Conservation (phyloP, 2,797 vertebrate species). For the Falco concolor region DNA sequence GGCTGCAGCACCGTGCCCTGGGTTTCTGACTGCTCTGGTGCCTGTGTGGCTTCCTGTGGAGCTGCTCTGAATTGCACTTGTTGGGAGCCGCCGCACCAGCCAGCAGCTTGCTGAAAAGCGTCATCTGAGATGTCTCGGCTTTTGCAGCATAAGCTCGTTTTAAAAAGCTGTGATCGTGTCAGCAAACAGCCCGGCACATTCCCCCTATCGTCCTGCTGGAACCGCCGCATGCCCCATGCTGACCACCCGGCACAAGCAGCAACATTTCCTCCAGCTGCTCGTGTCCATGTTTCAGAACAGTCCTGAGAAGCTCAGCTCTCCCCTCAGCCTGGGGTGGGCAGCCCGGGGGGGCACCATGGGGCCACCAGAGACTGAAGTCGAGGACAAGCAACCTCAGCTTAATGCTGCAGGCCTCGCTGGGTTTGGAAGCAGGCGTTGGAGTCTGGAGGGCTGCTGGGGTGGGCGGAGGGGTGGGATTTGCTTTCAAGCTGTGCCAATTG, state of each 20-base stretch:
- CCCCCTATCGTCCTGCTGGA: not conserved
- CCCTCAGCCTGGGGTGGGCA: not conserved
- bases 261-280: not conserved
- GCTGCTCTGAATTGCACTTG: not conserved
- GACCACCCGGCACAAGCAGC: not conserved
- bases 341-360: rapidly evolving
- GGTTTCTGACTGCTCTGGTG: not conserved
- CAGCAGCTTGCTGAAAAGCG: not conserved
- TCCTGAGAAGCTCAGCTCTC: not conserved
- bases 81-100: not conserved
- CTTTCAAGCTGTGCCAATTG: conserved; percentile 5
- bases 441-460: not conserved
- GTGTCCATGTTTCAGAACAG: not conserved
- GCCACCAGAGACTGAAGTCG: rapidly evolving
- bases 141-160: conserved; percentile 3
- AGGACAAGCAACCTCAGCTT: not conserved
- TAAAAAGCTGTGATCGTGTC: not conserved
- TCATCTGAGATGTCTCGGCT: not conserved
- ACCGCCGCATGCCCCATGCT: not conserved
- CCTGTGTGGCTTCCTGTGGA: not conserved
- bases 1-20: not conserved
- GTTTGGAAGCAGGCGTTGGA: not conserved
- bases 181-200: not conserved
- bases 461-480: not conserved
- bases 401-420: rapidly evolving